Base-by-base conservation (phyloP, 1,140 invertebrate species). In the Drosophila teissieri region DNA sequence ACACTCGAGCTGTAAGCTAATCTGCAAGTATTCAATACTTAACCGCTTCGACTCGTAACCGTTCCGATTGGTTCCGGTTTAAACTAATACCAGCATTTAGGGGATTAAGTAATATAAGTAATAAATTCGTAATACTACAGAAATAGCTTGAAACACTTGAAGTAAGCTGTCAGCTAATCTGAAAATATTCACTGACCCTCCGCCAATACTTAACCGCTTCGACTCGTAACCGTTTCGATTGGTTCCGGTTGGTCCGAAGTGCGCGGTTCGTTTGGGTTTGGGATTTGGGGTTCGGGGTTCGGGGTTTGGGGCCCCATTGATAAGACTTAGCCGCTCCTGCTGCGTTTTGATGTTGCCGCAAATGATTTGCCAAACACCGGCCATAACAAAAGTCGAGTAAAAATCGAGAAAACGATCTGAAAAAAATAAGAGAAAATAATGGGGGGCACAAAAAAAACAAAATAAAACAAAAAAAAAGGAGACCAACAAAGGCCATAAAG, bases 271-370 rank as follows among this genome's bases (percentile, higher is more conserved):
- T 34, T 48, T 40, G 51, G 37, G 7, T 17, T 44, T 19, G 39
- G 19, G 19, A 2, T 19, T 19, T 19, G 19, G 19, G 19, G 19
- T 1, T 19, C 2, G 19, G 19, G 19, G 19, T 2, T 19, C 2
- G 19, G 19, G 42, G 17, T 0, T 24, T 24, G 24, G 24, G 44
- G 51, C 60, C 45, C 46, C 52, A 68, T 68, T 68, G 60, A 68
- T 65, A 68, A 68, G 60, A 65, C 60, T 62, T 48, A 27, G 64
- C 37, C 70, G 70, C 68, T 76, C 78, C 83, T 70, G 82, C 78
- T 69, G 63, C 63, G 78, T 79, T 88, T 86, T 80, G 82, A 88
- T 48, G 69, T 86, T 78, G 79, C 82, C 82, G 82, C 82, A 85
- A 85, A 82, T 85, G 78, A 68, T 88, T 88, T 78, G 74, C 49